phyloP scores from a whole-genome alignment of 92 coral and sea anemone species.

The Epizoanthus scotinus region DNA sequence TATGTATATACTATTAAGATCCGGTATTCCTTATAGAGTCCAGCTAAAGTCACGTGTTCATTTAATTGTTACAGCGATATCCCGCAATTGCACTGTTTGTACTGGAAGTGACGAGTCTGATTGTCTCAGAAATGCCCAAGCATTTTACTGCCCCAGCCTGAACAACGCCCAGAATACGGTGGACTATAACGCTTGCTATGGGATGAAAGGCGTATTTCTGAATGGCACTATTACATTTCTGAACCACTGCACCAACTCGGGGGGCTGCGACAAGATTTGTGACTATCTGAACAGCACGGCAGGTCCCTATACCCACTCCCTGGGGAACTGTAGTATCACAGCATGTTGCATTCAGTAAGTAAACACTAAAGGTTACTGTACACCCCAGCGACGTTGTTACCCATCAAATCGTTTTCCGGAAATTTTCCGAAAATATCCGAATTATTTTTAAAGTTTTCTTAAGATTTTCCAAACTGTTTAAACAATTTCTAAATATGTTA shows the following conservation, averaged over 20 bases:
- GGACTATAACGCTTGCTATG: neutral
- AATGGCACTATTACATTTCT: neutral
- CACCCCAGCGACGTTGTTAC: too few relatives aligned
- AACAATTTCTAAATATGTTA: too few relatives aligned
- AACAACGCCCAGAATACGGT: neutral
- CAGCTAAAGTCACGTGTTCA: neutral
- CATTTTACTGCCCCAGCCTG: conserved; percentile 11
- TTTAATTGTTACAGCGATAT: neutral
- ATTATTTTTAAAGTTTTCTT: too few relatives aligned
- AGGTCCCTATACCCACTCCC: neutral
- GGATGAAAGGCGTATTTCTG: neutral
- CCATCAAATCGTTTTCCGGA: too few relatives aligned
- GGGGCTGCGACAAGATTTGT: neutral
- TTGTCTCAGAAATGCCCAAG: neutral
- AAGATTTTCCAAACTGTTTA: too few relatives aligned
- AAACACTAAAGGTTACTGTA: too few relatives aligned
- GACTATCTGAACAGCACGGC: neutral
- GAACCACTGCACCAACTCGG: neutral
- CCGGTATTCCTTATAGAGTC: too few relatives aligned
- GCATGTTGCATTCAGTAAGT: neutral
- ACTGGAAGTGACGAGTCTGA: neutral
- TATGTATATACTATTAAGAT: too few relatives aligned
- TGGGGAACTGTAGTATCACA: neutral
- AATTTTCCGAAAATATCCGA: too few relatives aligned
- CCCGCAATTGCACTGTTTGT: neutral